These are phyloP conservation scores for Podilymbus podiceps DNA, from an alignment of 2,113 vertebrate genomes.

Conservation along the genomic window DNA sequence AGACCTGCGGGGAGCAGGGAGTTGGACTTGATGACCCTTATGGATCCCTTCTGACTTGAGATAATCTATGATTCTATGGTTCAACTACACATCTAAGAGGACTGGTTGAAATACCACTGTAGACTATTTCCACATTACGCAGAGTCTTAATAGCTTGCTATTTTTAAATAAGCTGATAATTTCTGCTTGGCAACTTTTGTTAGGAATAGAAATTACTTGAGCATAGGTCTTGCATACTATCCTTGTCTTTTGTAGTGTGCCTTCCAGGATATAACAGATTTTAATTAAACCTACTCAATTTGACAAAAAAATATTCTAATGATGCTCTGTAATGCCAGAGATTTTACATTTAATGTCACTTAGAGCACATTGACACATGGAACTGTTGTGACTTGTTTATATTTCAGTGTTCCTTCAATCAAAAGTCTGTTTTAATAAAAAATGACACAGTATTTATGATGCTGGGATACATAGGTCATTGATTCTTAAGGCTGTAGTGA, in stretches of 20 bases:
- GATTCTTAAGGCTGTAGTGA: not conserved
- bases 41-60: not conserved
- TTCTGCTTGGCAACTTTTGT: not conserved
- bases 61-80: not conserved
- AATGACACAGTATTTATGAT: not conserved
- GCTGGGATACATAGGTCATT: not conserved
- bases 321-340: not conserved
- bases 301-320: not conserved
- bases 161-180: not conserved
- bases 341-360: not conserved
- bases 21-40: not conserved
- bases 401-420: not conserved
- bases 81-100: not conserved
- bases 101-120: not conserved
- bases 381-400: not conserved
- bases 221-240: not conserved
- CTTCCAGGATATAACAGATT: not conserved
- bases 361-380: not conserved
- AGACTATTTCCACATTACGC: not conserved
- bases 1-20: not conserved
- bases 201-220: not conserved
- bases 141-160: not conserved
- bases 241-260: not conserved
- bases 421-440: not conserved
- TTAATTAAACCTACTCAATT: constrained; percentile 2